Conservation (phyloP, 1,140 invertebrate species). For the Galendromus occidentalis region DNA sequence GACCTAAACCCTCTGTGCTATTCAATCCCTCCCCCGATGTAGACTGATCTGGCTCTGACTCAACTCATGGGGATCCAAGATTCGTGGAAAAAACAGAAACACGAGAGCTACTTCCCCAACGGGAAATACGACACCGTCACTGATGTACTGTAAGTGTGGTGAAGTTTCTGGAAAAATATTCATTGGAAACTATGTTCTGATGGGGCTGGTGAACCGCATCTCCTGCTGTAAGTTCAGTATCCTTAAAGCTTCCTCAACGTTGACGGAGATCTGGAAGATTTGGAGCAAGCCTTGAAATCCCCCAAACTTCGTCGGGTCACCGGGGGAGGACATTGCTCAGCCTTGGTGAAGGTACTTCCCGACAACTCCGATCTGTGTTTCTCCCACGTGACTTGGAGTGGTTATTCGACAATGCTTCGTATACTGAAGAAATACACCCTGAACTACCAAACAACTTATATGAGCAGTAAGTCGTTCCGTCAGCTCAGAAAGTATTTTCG, state of each 20-base stretch:
- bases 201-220: constrained; percentile 16
- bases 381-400: constrained; percentile 47
- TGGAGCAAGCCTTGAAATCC: constrained; percentile 32
- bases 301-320: constrained; percentile 17
- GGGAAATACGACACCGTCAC: background rate
- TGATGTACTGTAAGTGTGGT: background rate
- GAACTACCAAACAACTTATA: constrained; percentile 41
- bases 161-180: background rate
- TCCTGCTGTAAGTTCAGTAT: background rate
- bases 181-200: background rate
- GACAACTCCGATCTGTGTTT: constrained; percentile 36
- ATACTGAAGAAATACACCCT: constrained; percentile 75
- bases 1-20: no score
- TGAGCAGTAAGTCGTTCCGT: constrained; percentile 21
- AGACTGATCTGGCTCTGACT: background rate
- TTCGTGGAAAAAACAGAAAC: background rate
- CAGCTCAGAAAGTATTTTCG: no score
- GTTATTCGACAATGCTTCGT: constrained; percentile 63
- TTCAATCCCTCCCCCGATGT: no score
- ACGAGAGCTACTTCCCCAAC: background rate
- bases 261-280: constrained; percentile 51
- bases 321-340: constrained; percentile 36
- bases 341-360: constrained; percentile 38
- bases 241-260: constrained; percentile 24
- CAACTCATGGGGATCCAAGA: constrained; percentile 3